A percentile compares a stretch with the other conserved stretches of the same genome.
Evolutionary conservation across 2,113 vertebrate genomes (phyloP).

Genomic region (Bagarius yarrelli): DNA sequence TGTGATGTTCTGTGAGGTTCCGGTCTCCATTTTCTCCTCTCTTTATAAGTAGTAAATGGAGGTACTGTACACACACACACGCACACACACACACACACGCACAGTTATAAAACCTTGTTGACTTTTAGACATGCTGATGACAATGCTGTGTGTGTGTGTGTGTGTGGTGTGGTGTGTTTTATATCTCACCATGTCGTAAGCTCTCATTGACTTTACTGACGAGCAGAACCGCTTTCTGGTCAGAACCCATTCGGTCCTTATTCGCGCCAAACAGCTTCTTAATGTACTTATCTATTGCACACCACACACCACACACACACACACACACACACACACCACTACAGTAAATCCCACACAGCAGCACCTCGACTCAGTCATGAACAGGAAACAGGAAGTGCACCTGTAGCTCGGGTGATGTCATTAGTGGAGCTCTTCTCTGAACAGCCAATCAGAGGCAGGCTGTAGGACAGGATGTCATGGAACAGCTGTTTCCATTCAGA

Average conservation of each 20-base stretch:
- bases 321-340: no score
- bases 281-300: constrained; percentile 85
- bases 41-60: constrained; percentile 91
- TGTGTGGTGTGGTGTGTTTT: not conserved
- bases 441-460: constrained; percentile 87
- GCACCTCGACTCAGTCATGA: not conserved
- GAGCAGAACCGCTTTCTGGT: constrained; percentile 95
- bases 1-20: constrained; percentile 71
- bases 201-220: constrained; percentile 96
- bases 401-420: constrained; percentile 81
- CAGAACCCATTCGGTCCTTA: constrained; percentile 88
- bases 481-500: constrained; percentile 85
- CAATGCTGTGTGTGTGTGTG: not conserved
- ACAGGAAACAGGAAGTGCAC: constrained; percentile 59
- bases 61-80: constrained; percentile 71
- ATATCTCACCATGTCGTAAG: constrained; percentile 82
- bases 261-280: constrained; percentile 92
- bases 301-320: not conserved
- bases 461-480: constrained; percentile 93
- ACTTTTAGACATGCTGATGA: not conserved
- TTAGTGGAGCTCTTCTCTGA: constrained; percentile 79
- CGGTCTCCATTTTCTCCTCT: constrained; percentile 84
- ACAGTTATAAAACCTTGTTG: not conserved
- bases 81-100: not conserved
- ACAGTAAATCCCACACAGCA: not conserved